Evolutionary conservation across 2,113 vertebrate genomes (phyloP), one percentile per base, ranked within the genome.

Genomic region (Onychostoma macrolepis): DNA sequence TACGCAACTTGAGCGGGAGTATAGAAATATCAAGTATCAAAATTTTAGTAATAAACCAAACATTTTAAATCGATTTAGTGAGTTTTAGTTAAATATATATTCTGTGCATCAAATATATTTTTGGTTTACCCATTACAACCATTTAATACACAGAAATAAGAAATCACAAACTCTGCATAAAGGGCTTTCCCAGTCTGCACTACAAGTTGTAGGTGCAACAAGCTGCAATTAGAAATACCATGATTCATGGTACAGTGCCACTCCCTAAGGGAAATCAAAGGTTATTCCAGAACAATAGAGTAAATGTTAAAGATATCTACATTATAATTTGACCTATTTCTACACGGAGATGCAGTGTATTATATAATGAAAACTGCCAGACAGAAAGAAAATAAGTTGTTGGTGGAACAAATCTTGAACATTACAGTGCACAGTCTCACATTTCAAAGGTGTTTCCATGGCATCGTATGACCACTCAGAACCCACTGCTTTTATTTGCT

Each of bases 191-290:
- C 53, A 15, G 67, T 10, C 61, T 30, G 33, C 48, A 80, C 48
- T 58, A 41, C 43, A 78, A 75, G 53, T 69, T 83, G 36, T 43
- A 79, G 48, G 63, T 77, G 79, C 81, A 77, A 50, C 76, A 82
- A 86, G 81, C 53, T 84, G 89, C 80, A 75, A 71, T 86, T 63
- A 80, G 41, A 58, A 48, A 80, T 78, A 50, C 56, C 80, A 86
- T 83, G 79, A 88, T 83, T 83, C 85, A 88, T 77, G 61, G 79
- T 81, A 53, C 30, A 53, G 33, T 86, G 87, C 80, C 84, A 90
- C 67, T 86, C 72, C 75, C 81, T 80, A 38, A 56, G 84, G 82
- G 65, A 86, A 84, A 75, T 85, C 53, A 86, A 71, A 83, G 33
- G 36, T 80, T 85, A 84, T 75, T 50, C 24, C 67, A 38, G 17